Conservation (phyloP, 2,888 invertebrate genomes). For the Odontocolon sp. region DNA sequence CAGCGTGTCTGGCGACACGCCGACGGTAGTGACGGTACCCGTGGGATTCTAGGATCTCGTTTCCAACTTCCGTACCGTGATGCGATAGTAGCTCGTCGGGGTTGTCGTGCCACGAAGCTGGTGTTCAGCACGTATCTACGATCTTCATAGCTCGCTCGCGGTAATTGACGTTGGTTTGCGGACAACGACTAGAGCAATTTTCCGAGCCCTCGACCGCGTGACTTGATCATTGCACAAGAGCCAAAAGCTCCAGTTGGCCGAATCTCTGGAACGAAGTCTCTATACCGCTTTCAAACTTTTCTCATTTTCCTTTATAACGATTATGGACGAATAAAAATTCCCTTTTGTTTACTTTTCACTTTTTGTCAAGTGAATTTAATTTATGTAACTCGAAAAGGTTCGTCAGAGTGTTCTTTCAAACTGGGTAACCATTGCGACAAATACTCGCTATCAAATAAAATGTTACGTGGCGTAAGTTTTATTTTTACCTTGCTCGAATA, state of each 20-base stretch:
- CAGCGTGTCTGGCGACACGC: not conserved
- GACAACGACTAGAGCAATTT: slow-evolving; percentile 10
- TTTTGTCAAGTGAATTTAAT: too few species aligned
- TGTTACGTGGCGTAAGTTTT: too few species aligned
- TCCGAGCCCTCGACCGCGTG: not conserved
- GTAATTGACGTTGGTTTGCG: slow-evolving; percentile 16
- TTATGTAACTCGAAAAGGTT: too few species aligned
- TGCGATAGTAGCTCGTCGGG: not conserved
- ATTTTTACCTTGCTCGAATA: too few species aligned
- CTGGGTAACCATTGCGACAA: too few species aligned
- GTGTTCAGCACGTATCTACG: not conserved
- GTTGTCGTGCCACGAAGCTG: not conserved
- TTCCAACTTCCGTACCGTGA: not conserved
- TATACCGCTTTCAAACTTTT: not conserved
- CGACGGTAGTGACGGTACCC: not conserved
- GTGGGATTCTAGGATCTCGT: not conserved
- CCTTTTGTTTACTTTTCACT: not conserved
- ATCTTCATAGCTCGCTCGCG: not conserved
- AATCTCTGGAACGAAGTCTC: not conserved
- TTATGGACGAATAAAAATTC: not conserved
- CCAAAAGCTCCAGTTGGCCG: not conserved
- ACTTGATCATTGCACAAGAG: not conserved
- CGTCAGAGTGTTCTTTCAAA: too few species aligned
- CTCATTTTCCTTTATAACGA: not conserved
- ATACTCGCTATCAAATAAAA: too few species aligned